Evolutionary conservation across 30 jellyfish, hydroid and myxozoan genomes (phyloP).

Genomic region (Catostylus mosaicus): DNA sequence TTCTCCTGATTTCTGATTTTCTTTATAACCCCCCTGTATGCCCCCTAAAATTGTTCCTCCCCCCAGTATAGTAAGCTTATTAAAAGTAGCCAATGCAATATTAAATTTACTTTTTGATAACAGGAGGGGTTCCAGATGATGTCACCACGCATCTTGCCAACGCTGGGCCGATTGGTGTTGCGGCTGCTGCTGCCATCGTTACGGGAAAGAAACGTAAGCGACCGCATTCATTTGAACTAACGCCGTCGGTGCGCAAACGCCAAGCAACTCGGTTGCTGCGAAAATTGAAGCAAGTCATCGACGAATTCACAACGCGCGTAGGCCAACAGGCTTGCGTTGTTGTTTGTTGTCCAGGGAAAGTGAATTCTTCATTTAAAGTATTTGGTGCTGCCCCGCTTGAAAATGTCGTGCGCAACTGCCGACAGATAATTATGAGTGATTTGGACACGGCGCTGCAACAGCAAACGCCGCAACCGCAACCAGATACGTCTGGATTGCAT

Average conservation of each 20-base stretch:
- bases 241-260: constrained; percentile 98
- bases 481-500: constrained; percentile 86
- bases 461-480: constrained; percentile 92
- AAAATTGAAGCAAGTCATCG: constrained; percentile 84
- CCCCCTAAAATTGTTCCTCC: no score
- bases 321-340: constrained; percentile 99
- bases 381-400: constrained; percentile 99
- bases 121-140: constrained; percentile 92
- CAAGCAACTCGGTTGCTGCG: constrained; percentile 98
- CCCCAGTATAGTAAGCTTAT: no score
- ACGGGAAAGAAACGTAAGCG: constrained; percentile 90
- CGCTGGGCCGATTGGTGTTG: constrained; percentile 99
- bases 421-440: constrained; percentile 88
- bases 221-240: constrained; percentile 88
- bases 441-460: constrained; percentile 90
- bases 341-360: constrained; percentile 98
- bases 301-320: constrained; percentile 95
- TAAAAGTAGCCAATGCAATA: no score
- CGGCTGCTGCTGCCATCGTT: constrained; percentile 99
- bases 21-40: no score
- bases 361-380: constrained; percentile 90
- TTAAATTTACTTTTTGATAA: background rate
- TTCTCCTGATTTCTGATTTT: no score
- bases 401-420: constrained; percentile 83
- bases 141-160: constrained; percentile 96